phyloP scores from a whole-genome alignment of 2,797 vertebrate genomes.

The Onychomys leucogaster region DNA sequence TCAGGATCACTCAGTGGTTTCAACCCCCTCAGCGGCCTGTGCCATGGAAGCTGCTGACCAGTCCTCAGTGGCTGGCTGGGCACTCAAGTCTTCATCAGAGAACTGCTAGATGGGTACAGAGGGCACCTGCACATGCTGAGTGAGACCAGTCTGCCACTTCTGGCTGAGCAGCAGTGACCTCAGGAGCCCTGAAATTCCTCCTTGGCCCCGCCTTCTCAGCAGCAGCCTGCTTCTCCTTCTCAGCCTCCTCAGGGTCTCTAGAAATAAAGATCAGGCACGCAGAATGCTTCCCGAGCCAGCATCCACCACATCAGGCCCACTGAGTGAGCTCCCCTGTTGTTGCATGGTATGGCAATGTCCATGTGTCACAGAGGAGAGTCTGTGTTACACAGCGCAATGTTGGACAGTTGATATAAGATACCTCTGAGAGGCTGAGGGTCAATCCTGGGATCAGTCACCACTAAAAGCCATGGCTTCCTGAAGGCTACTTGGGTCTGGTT shows the following conservation, averaged over 20 bases:
- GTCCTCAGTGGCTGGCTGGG: not conserved
- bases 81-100: not conserved
- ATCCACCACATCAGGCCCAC: not conserved
- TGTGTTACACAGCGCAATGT: not conserved
- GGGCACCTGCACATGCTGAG: not conserved
- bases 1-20: not conserved
- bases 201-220: not conserved
- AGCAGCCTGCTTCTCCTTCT: not conserved
- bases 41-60: not conserved
- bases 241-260: not conserved
- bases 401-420: not conserved
- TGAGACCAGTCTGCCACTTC: not conserved
- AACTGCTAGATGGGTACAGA: not conserved
- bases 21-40: not conserved
- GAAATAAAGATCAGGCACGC: not conserved
- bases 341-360: not conserved
- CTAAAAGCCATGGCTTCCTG: not conserved
- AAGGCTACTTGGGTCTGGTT: not conserved
- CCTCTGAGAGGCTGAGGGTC: not conserved
- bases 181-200: not conserved
- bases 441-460: not conserved
- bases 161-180: not conserved
- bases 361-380: not conserved
- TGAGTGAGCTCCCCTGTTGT: not conserved
- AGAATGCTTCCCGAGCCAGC: not conserved